Conservation (phyloP, 2,113 vertebrate species). For the Nothoprocta perdicaria region DNA sequence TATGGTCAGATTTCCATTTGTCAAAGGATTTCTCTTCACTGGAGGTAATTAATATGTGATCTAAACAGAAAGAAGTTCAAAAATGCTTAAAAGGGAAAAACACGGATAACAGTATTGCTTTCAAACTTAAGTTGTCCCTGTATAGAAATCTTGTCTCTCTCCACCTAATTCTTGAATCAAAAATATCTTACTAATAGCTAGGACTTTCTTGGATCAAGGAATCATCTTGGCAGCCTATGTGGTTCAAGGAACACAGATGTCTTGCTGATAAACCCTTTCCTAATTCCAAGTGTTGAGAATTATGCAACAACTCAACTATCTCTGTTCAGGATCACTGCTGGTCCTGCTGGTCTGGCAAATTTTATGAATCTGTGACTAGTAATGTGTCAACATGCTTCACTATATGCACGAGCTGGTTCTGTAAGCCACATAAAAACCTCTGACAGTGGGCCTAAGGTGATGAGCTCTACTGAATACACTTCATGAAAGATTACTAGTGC, state of each 20-base stretch:
- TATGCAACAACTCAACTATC: background rate
- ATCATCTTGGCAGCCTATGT: background rate
- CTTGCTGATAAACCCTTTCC: background rate
- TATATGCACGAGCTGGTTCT: background rate
- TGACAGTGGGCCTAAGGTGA: background rate
- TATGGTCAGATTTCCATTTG: background rate
- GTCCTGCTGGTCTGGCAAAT: background rate
- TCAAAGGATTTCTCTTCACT: background rate
- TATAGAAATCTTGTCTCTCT: background rate
- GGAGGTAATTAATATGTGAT: background rate
- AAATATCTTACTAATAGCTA: background rate
- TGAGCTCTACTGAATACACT: background rate
- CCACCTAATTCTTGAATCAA: background rate
- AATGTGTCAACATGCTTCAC: background rate
- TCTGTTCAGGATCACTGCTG: background rate
- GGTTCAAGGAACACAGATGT: background rate
- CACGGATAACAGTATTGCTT: background rate
- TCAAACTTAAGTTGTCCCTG: background rate
- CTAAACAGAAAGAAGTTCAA: background rate
- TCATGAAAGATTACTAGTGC: background rate
- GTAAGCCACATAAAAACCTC: background rate
- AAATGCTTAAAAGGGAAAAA: background rate
- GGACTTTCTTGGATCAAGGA: background rate
- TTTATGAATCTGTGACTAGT: background rate
- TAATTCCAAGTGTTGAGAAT: background rate